A percentile compares a stretch with the other conserved stretches of the same genome.
Evolutionary conservation across 1,140 invertebrate genomes (phyloP).

Genomic region (Lucilia cuprina): DNA sequence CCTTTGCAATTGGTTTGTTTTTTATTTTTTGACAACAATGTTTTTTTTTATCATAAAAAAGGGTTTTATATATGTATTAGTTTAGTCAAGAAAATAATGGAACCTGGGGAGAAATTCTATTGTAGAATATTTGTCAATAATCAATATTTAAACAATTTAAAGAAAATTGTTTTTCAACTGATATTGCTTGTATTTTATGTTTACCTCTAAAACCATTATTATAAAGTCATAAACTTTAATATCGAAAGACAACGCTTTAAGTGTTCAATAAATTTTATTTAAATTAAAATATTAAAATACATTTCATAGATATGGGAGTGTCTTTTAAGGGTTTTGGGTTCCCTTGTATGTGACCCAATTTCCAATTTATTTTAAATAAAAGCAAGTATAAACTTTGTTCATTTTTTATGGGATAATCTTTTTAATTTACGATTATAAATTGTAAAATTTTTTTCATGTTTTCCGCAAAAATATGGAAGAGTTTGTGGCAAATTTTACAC

Average conservation of each 20-base stretch:
- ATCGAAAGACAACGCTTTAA: not conserved
- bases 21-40: not conserved
- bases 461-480: too few species aligned
- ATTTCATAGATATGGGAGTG: too few species aligned
- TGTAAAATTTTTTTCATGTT: too few species aligned
- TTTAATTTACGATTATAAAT: too few species aligned
- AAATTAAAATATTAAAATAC: too few species aligned
- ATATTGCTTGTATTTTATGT: conserved; percentile 6
- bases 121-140: not conserved
- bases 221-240: not conserved
- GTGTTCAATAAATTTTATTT: not conserved
- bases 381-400: too few species aligned
- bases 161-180: conserved; percentile 26
- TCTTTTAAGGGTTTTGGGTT: too few species aligned
- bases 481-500: too few species aligned
- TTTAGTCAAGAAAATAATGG: not conserved
- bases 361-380: too few species aligned
- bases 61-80: not conserved
- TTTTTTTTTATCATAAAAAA: not conserved
- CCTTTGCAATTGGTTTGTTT: not conserved
- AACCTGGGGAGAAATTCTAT: not conserved
- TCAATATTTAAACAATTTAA: conserved; percentile 16
- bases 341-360: too few species aligned
- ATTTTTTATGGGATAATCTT: too few species aligned
- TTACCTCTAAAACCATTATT: not conserved